phyloP scores from a whole-genome alignment of 2,113 vertebrate genomes.

The Hyperopisus bebe region DNA sequence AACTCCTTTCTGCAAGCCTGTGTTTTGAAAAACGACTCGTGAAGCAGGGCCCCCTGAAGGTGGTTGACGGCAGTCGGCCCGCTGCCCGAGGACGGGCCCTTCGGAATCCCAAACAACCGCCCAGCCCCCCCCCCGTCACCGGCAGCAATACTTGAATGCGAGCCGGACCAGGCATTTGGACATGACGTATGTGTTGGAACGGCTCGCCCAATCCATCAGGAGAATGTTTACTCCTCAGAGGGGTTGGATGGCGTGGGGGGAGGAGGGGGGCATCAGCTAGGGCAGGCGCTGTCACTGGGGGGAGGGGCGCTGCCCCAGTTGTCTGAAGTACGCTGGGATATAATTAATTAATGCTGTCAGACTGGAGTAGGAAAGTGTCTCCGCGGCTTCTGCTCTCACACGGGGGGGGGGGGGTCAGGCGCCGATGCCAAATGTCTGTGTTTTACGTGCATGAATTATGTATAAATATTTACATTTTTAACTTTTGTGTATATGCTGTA shows the following conservation, averaged over 20 bases:
- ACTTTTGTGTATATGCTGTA: not conserved
- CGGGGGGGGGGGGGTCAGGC: not conserved
- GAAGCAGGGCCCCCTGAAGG: not conserved
- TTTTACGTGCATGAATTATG: not conserved
- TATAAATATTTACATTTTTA: not conserved
- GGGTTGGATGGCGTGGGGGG: not conserved
- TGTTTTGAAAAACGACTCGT: not conserved
- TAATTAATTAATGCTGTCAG: conserved; percentile 15
- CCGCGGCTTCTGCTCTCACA: not conserved
- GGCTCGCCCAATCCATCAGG: conserved; percentile 6
- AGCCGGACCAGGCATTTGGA: not conserved
- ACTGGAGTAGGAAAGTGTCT: not conserved
- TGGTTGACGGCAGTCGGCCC: not conserved
- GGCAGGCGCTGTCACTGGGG: not conserved
- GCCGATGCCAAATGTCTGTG: not conserved
- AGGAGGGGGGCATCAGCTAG: not conserved
- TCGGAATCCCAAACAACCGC: not conserved
- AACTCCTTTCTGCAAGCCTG: not conserved
- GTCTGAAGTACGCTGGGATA: not conserved
- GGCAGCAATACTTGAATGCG: not conserved
- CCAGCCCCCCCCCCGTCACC: too few relatives aligned
- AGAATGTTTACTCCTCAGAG: conserved; percentile 12
- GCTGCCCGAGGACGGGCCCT: not conserved
- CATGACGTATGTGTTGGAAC: conserved; percentile 14
- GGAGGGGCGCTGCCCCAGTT: conserved; percentile 2